Percentiles rank a stretch among this genome's conserved stretches.
These are phyloP conservation scores for Polypedilum vanderplanki DNA, from an alignment of 1,140 invertebrate genomes.

Conservation along the genomic window DNA sequence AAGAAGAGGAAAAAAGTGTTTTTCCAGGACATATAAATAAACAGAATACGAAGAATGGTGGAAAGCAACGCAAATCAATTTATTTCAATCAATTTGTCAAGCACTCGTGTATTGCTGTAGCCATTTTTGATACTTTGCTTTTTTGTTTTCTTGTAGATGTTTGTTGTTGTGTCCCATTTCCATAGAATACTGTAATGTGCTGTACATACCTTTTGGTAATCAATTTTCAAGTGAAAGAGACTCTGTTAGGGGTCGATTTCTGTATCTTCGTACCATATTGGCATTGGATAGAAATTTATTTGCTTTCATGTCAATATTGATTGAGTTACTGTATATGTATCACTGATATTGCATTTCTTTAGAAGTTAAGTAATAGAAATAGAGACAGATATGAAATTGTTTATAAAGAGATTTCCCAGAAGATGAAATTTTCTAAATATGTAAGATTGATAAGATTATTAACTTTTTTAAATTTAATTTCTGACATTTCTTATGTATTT, in stretches of 20 bases:
- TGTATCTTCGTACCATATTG: no score
- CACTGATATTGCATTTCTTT: no score
- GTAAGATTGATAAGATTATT: no score
- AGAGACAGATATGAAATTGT: no score
- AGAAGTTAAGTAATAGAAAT: no score
- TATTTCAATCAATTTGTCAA: conserved; percentile 28
- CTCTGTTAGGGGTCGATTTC: no score
- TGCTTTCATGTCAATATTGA: conserved; percentile 22
- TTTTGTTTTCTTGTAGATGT: not conserved
- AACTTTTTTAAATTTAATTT: no score
- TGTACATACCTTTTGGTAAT: conserved; percentile 19
- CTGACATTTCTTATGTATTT: no score
- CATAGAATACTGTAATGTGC: not conserved
- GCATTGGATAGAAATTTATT: not conserved
- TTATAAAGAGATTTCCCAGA: no score
- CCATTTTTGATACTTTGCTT: not conserved
- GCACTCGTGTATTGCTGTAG: not conserved
- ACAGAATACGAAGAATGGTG: not conserved
- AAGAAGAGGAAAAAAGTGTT: no score
- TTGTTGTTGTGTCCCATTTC: not conserved
- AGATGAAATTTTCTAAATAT: no score
- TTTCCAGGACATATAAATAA: not conserved
- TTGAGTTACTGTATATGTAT: not conserved
- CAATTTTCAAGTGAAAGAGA: not conserved
- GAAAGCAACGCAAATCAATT: conserved; percentile 26